A percentile compares a stretch with the other conserved stretches of the same genome.
phyloP scores from a whole-genome alignment of 2,113 vertebrate species.

The Tragelaphus strepsiceros region DNA sequence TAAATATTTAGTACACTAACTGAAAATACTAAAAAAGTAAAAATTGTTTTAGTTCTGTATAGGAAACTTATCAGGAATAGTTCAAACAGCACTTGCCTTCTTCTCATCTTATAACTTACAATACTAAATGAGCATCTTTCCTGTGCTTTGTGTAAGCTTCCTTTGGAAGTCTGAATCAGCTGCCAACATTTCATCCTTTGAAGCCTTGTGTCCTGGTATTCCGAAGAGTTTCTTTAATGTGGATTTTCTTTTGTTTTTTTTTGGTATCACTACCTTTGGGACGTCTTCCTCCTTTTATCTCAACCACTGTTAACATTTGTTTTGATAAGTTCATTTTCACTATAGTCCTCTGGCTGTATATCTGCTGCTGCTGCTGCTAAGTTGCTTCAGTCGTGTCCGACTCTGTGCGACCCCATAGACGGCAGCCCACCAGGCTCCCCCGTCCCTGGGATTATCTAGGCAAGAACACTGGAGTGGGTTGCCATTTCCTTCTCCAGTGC shows the following conservation, averaged over 20 bases:
- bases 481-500: no score
- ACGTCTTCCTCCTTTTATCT: neutral
- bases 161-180: neutral
- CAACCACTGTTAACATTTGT: neutral
- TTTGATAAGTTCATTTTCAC: neutral
- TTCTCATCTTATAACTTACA: neutral
- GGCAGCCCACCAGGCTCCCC: no score
- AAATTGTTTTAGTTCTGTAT: neutral
- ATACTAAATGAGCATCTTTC: neutral
- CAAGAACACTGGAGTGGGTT: no score
- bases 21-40: neutral
- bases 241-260: neutral
- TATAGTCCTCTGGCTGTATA: neutral
- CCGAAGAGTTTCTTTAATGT: neutral
- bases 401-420: no score
- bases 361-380: no score
- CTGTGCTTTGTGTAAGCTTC: neutral
- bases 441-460: no score
- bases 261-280: neutral
- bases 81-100: neutral
- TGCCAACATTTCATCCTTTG: neutral
- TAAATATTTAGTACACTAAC: neutral
- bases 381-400: no score
- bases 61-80: neutral
- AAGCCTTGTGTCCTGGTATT: neutral